These are phyloP conservation scores for Germaria angustata DNA, from an alignment of 2,888 invertebrate genomes.

Conservation along the genomic window DNA sequence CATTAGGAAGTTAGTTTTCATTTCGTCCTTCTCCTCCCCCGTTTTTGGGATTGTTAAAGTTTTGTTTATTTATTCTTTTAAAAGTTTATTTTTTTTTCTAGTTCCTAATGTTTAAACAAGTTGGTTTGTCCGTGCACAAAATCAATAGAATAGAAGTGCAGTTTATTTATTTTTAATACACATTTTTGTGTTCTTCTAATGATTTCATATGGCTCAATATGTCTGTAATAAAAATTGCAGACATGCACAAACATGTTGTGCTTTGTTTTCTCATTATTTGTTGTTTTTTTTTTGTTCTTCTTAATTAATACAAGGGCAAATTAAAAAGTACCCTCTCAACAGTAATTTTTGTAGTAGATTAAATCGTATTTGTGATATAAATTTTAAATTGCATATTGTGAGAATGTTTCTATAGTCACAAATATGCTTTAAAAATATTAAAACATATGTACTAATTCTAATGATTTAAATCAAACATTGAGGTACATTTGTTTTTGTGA, in stretches of 20 bases:
- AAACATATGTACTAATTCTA: too few relatives aligned
- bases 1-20: background rate
- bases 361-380: too few relatives aligned
- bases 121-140: background rate
- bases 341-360: too few relatives aligned
- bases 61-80: background rate
- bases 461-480: too few relatives aligned
- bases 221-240: conserved; percentile 19
- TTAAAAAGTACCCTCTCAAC: background rate
- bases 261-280: background rate
- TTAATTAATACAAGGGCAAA: conserved; percentile 42
- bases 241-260: conserved; percentile 44
- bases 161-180: conserved; percentile 45
- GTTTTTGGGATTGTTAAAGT: background rate
- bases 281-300: background rate
- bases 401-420: too few relatives aligned
- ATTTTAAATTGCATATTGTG: too few relatives aligned
- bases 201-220: conserved; percentile 33
- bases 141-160: conserved; percentile 45
- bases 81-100: too few relatives aligned
- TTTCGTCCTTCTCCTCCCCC: background rate
- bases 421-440: too few relatives aligned
- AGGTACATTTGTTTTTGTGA: too few relatives aligned
- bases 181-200: conserved; percentile 22
- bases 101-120: background rate